Evolutionary conservation across 2,113 vertebrate species (phyloP).

Genomic region (Podarcis raffonei): DNA sequence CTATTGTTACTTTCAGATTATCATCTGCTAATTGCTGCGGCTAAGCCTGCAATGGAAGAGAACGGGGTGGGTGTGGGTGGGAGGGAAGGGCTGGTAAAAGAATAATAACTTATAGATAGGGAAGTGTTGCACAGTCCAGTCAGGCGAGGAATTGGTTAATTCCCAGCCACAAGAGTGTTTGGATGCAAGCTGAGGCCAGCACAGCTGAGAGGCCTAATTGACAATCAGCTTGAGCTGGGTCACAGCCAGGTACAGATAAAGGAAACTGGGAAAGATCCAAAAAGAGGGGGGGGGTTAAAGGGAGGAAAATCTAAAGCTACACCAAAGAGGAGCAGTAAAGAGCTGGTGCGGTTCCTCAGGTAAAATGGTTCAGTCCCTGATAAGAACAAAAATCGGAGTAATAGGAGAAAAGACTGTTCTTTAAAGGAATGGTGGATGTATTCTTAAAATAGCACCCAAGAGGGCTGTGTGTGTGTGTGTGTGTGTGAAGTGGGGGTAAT

Average conservation of each 20-base stretch:
- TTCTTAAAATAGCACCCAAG: neutral
- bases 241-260: constrained; percentile 10
- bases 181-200: neutral
- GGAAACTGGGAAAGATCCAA: constrained; percentile 11
- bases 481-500: too few species aligned
- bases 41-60: neutral
- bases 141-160: constrained; percentile 13
- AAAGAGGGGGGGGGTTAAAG: neutral
- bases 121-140: neutral
- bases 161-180: neutral
- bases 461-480: too few species aligned
- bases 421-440: neutral
- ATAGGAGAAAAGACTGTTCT: neutral
- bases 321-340: neutral
- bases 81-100: neutral
- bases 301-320: neutral
- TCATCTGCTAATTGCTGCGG: neutral
- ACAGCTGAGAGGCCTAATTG: constrained; percentile 16
- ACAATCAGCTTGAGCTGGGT: constrained; percentile 16
- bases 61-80: neutral
- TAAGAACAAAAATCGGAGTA: neutral
- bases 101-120: neutral
- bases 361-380: neutral
- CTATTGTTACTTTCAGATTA: neutral
- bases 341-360: neutral